phyloP scores from a whole-genome alignment of 2,113 vertebrate species.

The Semicossyphus pulcher region DNA sequence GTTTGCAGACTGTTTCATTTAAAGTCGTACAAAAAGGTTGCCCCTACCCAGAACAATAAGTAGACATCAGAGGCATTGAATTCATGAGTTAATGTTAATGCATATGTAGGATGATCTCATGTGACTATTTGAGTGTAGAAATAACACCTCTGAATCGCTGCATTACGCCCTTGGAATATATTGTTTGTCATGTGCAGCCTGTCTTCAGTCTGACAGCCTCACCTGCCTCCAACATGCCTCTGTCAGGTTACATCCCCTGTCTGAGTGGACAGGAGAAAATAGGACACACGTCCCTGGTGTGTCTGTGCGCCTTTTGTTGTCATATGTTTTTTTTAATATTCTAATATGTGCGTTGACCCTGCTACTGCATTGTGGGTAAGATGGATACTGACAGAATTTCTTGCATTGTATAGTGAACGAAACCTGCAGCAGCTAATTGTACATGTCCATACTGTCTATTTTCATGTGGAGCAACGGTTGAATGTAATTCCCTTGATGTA shows the following conservation, averaged over 20 bases:
- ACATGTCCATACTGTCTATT: background rate
- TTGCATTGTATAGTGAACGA: background rate
- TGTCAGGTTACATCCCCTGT: constrained; percentile 47
- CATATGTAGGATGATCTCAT: background rate
- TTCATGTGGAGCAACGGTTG: no score
- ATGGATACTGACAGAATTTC: background rate
- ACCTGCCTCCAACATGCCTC: constrained; percentile 31
- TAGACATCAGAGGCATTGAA: background rate
- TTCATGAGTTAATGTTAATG: constrained; percentile 5
- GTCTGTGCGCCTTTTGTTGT: constrained; percentile 12
- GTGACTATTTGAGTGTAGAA: background rate
- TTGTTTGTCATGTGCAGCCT: constrained; percentile 22
- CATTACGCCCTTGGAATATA: constrained; percentile 10
- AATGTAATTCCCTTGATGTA: background rate
- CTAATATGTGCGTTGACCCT: constrained; percentile 10
- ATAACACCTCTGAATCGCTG: background rate
- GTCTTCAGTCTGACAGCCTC: constrained; percentile 44
- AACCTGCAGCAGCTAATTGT: background rate
- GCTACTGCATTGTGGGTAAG: background rate
- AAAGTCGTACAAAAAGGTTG: background rate
- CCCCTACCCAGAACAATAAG: constrained; percentile 4
- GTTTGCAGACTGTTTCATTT: no score
- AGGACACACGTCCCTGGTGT: constrained; percentile 34
- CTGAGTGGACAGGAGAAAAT: constrained; percentile 43
- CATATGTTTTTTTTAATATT: background rate